These are phyloP conservation scores for Belgica antarctica DNA, from an alignment of 2,888 invertebrate genomes.

Conservation along the genomic window DNA sequence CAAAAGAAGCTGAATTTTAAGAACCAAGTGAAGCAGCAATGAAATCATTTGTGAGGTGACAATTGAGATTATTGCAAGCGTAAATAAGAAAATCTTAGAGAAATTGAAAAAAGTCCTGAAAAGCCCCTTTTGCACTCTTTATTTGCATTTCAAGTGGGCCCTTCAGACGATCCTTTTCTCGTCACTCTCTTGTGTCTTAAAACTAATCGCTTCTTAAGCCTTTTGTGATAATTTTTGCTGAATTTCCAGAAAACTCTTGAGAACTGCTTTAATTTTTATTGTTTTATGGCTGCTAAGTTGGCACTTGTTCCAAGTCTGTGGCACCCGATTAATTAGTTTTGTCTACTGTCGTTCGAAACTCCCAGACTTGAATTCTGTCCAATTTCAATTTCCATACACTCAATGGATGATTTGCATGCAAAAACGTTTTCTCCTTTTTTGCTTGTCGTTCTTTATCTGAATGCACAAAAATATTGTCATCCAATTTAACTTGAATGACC, in stretches of 20 bases:
- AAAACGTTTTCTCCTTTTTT: background rate
- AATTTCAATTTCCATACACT: background rate
- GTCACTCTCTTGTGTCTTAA: background rate
- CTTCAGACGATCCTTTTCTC: constrained; percentile 21
- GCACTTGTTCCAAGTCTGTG: no score
- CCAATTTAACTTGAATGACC: constrained; percentile 38
- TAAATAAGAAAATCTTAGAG: constrained; percentile 25
- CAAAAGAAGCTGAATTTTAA: no score
- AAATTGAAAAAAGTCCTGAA: constrained; percentile 11
- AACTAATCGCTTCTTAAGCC: constrained; percentile 33
- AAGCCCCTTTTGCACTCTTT: no score
- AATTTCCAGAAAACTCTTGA: background rate
- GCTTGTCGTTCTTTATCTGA: background rate
- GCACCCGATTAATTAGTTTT: no score
- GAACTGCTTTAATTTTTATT: constrained; percentile 22
- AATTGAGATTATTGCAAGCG: constrained; percentile 38
- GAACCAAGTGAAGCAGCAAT: no score
- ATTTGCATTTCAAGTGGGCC: constrained; percentile 39
- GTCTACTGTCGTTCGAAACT: no score
- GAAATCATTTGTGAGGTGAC: constrained; percentile 34
- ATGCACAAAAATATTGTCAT: constrained; percentile 42
- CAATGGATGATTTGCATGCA: background rate
- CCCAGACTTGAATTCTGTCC: no score
- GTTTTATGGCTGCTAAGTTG: constrained; percentile 29
- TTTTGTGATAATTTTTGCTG: constrained; percentile 40